phyloP scores from a whole-genome alignment of 2,888 invertebrate genomes.

The Crepidodera aurea region DNA sequence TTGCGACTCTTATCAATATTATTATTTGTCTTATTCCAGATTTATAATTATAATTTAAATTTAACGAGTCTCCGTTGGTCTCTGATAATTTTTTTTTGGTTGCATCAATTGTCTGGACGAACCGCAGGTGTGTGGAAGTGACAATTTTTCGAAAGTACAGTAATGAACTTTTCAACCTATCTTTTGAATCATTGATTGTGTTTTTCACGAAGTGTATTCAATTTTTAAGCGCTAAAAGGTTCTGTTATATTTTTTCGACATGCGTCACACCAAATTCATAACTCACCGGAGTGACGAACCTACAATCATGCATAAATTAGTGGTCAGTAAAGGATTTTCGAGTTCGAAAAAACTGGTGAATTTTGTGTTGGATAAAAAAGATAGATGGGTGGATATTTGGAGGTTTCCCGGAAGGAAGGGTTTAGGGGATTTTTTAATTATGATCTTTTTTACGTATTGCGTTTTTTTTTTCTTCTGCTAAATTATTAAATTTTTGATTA shows the following conservation, averaged over 20 bases:
- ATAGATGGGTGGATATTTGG: too few species aligned
- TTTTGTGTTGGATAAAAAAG: background rate
- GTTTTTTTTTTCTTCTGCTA: too few species aligned
- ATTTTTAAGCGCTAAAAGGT: slow-evolving; percentile 25
- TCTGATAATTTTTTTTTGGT: too few species aligned
- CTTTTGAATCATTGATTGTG: slow-evolving; percentile 24
- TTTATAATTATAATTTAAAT: too few species aligned
- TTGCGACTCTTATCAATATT: too few species aligned
- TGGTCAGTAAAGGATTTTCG: slow-evolving; percentile 24
- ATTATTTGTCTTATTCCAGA: too few species aligned
- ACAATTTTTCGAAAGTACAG: slow-evolving; percentile 1
- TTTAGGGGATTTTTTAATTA: too few species aligned
- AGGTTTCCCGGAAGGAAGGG: too few species aligned
- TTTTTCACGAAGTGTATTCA: slow-evolving; percentile 11
- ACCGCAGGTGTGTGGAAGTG: slow-evolving; percentile 3
- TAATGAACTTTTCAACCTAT: slow-evolving; percentile 16
- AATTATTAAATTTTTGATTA: too few species aligned
- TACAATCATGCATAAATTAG: slow-evolving; percentile 24
- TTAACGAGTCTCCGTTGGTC: too few species aligned
- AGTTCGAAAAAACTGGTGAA: background rate
- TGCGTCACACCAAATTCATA: slow-evolving; percentile 22
- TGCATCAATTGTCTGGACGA: too few species aligned
- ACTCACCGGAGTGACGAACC: slow-evolving; percentile 19
- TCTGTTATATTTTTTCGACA: slow-evolving; percentile 24
- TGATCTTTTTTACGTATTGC: too few species aligned